Percentiles rank a stretch among this genome's conserved stretches.
These are phyloP conservation scores for Gerris lacustris DNA, from an alignment of 2,888 invertebrate species.

Conservation along the genomic window DNA sequence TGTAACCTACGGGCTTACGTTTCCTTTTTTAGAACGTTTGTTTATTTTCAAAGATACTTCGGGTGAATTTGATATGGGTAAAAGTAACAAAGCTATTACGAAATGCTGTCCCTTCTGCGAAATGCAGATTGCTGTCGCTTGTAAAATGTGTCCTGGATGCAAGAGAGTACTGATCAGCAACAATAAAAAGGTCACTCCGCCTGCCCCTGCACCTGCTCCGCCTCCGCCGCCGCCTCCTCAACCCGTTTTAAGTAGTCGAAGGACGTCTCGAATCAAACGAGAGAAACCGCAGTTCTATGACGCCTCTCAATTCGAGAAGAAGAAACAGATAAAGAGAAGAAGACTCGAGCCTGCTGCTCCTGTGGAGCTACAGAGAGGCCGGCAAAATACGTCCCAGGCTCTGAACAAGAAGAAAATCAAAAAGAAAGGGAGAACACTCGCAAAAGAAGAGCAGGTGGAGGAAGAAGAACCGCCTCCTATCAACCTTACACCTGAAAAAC, in stretches of 20 bases:
- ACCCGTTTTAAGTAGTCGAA: neutral
- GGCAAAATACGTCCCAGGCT: neutral
- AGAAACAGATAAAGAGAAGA: neutral
- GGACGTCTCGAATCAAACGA: neutral
- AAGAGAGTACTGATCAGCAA: neutral
- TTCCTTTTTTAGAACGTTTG: too few relatives aligned
- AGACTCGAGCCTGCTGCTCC: neutral
- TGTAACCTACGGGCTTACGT: too few relatives aligned
- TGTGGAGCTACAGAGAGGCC: neutral
- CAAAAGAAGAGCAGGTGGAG: neutral
- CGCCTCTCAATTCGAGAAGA: neutral
- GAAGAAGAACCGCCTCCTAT: neutral
- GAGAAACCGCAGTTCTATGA: slow-evolving; percentile 1
- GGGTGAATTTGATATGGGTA: neutral
- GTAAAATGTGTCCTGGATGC: neutral
- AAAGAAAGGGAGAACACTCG: neutral
- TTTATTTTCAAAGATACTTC: too few relatives aligned
- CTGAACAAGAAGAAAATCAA: neutral
- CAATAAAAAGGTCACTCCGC: neutral
- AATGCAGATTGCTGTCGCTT: neutral
- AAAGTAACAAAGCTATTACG: neutral
- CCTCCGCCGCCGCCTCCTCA: neutral
- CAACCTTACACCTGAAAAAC: neutral
- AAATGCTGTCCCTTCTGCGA: neutral
- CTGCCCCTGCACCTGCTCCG: neutral